A percentile compares a stretch with the other conserved stretches of the same genome.
These are phyloP conservation scores for Drosophila kanapiae DNA, from an alignment of 1,140 invertebrate species.

Conservation along the genomic window DNA sequence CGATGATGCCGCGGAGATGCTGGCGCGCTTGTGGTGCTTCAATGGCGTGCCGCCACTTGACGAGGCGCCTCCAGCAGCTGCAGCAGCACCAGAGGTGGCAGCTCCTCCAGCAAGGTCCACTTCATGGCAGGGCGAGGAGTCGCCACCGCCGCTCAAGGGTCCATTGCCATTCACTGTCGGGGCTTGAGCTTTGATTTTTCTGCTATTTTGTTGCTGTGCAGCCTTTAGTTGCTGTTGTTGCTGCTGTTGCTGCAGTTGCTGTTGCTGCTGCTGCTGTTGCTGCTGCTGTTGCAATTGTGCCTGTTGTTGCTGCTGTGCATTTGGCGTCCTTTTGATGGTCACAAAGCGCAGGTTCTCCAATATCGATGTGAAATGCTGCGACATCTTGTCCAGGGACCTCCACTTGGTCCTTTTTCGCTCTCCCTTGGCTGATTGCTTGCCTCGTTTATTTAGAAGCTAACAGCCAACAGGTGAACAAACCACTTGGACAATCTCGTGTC, in stretches of 20 bases:
- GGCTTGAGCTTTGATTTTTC: conserved; percentile 63
- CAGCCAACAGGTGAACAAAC: conserved; percentile 69
- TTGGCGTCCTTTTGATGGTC: conserved; percentile 74
- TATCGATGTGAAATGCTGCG: conserved; percentile 84
- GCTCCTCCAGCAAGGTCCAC: conserved; percentile 52
- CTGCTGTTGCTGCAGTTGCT: conserved; percentile 46
- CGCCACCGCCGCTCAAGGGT: conserved; percentile 43
- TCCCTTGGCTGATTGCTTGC: conserved; percentile 33
- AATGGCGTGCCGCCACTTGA: conserved; percentile 56
- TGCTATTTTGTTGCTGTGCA: conserved; percentile 62
- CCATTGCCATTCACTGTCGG: conserved; percentile 69
- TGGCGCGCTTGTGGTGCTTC: conserved; percentile 75
- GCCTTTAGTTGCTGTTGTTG: conserved; percentile 43
- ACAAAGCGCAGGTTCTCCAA: conserved; percentile 84
- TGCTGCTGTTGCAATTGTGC: conserved; percentile 55
- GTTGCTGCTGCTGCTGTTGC: conserved; percentile 48
- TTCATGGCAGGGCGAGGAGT: conserved; percentile 56
- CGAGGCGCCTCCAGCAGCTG: conserved; percentile 22
- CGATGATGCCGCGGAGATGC: conserved; percentile 66
- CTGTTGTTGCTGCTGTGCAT: conserved; percentile 60
- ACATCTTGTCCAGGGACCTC: conserved; percentile 71
- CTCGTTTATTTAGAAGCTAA: conserved; percentile 73
- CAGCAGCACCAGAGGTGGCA: conserved; percentile 3
- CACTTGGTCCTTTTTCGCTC: conserved; percentile 11
- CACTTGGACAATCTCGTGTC: conserved; percentile 42